Percentiles rank a stretch among this genome's conserved stretches.
These are phyloP conservation scores for Zoroaster sp. DNA, from an alignment of 53 echinoderm and acorn worm species.

Conservation along the genomic window DNA sequence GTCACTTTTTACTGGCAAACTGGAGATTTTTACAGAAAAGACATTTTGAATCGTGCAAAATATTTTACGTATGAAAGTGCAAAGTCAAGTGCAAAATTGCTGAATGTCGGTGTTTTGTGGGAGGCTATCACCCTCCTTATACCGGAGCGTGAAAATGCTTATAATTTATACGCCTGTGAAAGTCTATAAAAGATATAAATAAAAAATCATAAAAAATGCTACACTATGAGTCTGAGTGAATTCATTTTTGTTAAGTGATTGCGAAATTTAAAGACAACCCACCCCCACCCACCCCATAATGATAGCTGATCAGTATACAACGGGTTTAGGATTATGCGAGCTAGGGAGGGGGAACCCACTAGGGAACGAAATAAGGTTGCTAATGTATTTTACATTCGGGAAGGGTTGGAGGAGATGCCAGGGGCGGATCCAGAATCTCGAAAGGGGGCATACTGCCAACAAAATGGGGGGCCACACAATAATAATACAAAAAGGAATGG, in stretches of 20 bases:
- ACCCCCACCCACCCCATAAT: too few species aligned
- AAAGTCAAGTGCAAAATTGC: conserved; percentile 52
- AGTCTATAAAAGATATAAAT: conserved; percentile 61
- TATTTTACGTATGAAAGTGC: conserved; percentile 58
- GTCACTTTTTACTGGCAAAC: neutral
- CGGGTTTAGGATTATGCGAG: too few species aligned
- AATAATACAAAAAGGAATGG: too few species aligned
- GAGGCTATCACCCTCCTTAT: neutral
- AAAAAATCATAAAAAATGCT: conserved; percentile 25
- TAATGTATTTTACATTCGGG: too few species aligned
- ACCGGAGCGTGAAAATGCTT: conserved; percentile 50
- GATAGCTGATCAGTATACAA: too few species aligned
- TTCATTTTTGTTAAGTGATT: neutral
- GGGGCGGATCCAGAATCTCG: too few species aligned
- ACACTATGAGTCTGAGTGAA: neutral
- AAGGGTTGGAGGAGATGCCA: too few species aligned
- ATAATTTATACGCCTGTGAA: conserved; percentile 59
- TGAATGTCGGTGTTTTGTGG: conserved; percentile 41
- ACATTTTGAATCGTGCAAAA: conserved; percentile 41
- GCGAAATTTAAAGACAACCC: too few species aligned
- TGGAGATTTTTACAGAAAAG: conserved; percentile 26
- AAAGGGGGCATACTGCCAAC: too few species aligned
- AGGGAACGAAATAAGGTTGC: too few species aligned
- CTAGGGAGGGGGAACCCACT: too few species aligned
- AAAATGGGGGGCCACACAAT: too few species aligned